Evolutionary conservation across 2,113 vertebrate species (phyloP).

Genomic region (Dinomys branickii): DNA sequence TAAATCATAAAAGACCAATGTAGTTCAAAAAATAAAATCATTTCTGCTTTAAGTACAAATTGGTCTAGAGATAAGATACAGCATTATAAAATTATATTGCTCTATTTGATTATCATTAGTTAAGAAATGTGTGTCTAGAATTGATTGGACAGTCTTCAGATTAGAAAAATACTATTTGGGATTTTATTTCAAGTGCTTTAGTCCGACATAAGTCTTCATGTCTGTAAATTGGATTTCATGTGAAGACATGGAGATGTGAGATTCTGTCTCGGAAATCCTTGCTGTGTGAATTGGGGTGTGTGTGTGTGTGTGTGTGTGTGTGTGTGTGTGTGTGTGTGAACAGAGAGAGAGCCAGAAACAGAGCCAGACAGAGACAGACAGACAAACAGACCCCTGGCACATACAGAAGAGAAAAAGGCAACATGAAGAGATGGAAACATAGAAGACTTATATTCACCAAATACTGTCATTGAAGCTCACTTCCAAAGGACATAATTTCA

Average conservation of each 20-base stretch:
- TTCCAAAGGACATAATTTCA: conserved; percentile 62
- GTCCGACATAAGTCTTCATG: not conserved
- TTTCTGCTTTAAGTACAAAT: not conserved
- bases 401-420: conserved; percentile 1
- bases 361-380: not conserved
- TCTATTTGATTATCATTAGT: conserved; percentile 5
- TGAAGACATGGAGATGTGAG: conserved; percentile 11
- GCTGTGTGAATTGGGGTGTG: not conserved
- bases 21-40: not conserved
- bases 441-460: conserved; percentile 38
- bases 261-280: conserved; percentile 44
- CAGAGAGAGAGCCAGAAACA: not conserved
- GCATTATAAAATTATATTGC: not conserved
- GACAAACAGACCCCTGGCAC: not conserved
- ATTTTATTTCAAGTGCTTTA: not conserved
- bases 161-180: conserved; percentile 29
- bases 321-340: not conserved
- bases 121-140: conserved; percentile 38
- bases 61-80: not conserved
- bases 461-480: conserved; percentile 33
- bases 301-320: not conserved
- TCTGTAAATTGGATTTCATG: conserved; percentile 3
- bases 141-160: not conserved
- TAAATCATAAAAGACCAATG: conserved; percentile 32
- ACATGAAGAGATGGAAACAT: not conserved